Base-by-base conservation (phyloP, 2,888 invertebrate species). In the Nemurella pictetii region DNA sequence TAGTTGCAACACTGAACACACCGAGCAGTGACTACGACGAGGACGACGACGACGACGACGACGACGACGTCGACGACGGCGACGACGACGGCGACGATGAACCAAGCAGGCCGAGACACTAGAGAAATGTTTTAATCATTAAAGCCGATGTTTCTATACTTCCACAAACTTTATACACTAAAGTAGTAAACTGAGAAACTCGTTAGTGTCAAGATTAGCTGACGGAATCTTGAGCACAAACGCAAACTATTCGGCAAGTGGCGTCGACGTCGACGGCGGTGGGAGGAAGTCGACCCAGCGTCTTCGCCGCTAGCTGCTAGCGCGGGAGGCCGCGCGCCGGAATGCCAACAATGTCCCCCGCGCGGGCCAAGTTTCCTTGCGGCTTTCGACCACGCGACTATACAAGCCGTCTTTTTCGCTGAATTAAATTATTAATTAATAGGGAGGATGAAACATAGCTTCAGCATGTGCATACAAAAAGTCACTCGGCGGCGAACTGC, bases 201-300 rank as follows among this genome's bases (percentile, higher is more conserved):
- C 82, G 82, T 82, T 82, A 82, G 82, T 82, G 82, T 82, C 82
- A 82, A 82, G 82, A 82, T 82, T 72, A 82, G 82, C 82, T 82
- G 82, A 82, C 82, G 82, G 28, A 72, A 82, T 82, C 82, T 82
- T 82, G 55, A 72, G 27, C 82, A 82, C 80, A 82, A 78, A 72
- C 82, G 82, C n/a, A 26, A 82, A 82, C 82, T 82, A 82, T 82
- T 82, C 28, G 12, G 20, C 5, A 82, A 55, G n/a, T 28, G 30
- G 9, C 29, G 82, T 5, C 72, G 20, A 32, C 32, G 32, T 32
- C 32, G 32, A 20, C 55, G 20, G 20, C 55, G 55, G 20, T n/a
- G n/a, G n/a, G n/a, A n/a, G n/a, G n/a, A n/a, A n/a, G n/a, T n/a
- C n/a, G n/a, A n/a, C n/a, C 55, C 55, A 20, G 55, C 55, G n/a